phyloP scores from a whole-genome alignment of 2,888 invertebrate species.

The Timandra comae region DNA sequence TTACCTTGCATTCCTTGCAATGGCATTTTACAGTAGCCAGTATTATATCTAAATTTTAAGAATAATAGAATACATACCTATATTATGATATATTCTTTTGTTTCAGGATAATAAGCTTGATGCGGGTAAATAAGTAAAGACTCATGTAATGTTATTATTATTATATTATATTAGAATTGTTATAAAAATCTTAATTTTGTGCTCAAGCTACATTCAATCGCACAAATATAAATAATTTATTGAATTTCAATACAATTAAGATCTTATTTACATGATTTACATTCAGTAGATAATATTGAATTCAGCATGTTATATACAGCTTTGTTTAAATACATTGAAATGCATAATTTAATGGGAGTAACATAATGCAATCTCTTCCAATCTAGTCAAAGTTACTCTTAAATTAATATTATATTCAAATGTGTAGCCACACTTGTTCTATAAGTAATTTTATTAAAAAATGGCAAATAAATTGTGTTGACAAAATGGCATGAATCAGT shows the following conservation, averaged over 20 bases:
- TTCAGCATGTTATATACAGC: constrained; percentile 42
- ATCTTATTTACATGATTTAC: constrained; percentile 49
- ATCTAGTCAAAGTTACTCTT: constrained; percentile 61
- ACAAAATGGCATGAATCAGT: constrained; percentile 67
- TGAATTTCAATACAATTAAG: constrained; percentile 17
- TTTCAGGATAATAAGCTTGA: constrained; percentile 28
- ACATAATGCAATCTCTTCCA: constrained; percentile 42
- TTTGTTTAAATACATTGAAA: constrained; percentile 27
- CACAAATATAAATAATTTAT: constrained; percentile 18
- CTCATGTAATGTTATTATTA: constrained; percentile 30
- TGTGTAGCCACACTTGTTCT: constrained; percentile 47
- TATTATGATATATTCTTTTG: constrained; percentile 7
- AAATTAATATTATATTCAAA: constrained; percentile 22
- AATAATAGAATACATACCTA: no score
- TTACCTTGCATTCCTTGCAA: no score
- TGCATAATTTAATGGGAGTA: constrained; percentile 40
- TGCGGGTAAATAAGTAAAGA: constrained; percentile 32
- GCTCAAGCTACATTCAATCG: constrained; percentile 30
- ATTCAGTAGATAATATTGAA: constrained; percentile 35
- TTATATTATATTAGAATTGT: constrained; percentile 44
- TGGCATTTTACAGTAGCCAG: no score
- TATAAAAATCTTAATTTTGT: constrained; percentile 53
- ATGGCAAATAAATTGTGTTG: constrained; percentile 52
- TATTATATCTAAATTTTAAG: no score
- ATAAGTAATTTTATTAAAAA: constrained; percentile 46